Percentiles rank a stretch among this genome's conserved stretches.
Evolutionary conservation across 1,140 invertebrate genomes (phyloP).

Genomic region (Lepidurus apus): DNA sequence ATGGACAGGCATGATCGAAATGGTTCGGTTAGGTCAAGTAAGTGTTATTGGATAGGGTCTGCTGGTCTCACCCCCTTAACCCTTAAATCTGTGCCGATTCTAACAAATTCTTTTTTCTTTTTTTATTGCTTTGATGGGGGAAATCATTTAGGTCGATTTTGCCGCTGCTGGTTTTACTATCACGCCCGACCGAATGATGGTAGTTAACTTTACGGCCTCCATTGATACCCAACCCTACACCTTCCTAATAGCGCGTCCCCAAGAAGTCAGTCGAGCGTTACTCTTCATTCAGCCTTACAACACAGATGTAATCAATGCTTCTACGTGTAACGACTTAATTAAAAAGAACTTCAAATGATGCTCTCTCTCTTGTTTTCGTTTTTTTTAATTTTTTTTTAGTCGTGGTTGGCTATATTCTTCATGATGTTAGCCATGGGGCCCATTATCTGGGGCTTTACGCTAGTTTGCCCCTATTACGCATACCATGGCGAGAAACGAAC

Average conservation of each 20-base stretch:
- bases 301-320: conserved; percentile 54
- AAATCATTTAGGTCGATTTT: conserved; percentile 53
- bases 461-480: conserved; percentile 62
- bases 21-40: conserved; percentile 38
- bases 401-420: conserved; percentile 69
- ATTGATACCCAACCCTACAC: conserved; percentile 72
- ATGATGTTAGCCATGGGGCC: conserved; percentile 70
- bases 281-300: conserved; percentile 82
- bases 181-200: conserved; percentile 52
- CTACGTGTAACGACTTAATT: background rate
- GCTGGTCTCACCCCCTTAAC: background rate
- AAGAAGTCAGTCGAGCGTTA: conserved; percentile 67
- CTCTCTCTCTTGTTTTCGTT: background rate
- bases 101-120: background rate
- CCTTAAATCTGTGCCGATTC: background rate
- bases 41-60: background rate
- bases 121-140: background rate
- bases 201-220: conserved; percentile 71
- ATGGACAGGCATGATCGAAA: conserved; percentile 44
- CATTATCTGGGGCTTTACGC: conserved; percentile 68
- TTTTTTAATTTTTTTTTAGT: conserved; percentile 51
- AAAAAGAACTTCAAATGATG: background rate
- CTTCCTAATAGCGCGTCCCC: conserved; percentile 66
- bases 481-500: conserved; percentile 47
- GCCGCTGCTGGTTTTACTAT: conserved; percentile 67